These are phyloP conservation scores for Himalopsyche kuldschensis DNA, from an alignment of 2,888 invertebrate species.

Conservation along the genomic window DNA sequence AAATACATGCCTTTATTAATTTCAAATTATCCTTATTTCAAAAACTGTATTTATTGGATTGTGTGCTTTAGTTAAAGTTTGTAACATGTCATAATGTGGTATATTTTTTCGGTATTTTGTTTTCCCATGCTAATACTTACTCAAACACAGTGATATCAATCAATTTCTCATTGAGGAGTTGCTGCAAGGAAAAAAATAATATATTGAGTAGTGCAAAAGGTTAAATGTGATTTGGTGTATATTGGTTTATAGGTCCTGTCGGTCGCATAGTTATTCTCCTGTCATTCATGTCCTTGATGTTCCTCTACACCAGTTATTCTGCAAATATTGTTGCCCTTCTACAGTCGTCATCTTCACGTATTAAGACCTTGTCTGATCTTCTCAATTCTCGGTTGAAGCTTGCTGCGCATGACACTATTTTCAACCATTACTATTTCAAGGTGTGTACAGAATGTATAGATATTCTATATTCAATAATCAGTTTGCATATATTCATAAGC, in stretches of 20 bases:
- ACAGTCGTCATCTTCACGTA: constrained; percentile 71
- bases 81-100: no score
- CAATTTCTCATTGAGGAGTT: no score
- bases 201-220: no score
- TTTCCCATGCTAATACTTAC: no score
- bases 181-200: no score
- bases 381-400: constrained; percentile 66
- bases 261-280: constrained; percentile 66
- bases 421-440: constrained; percentile 68
- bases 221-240: constrained; percentile 41
- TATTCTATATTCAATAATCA: background rate
- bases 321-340: constrained; percentile 76
- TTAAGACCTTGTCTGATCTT: constrained; percentile 65
- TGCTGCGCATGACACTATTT: constrained; percentile 70
- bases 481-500: no score
- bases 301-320: constrained; percentile 73
- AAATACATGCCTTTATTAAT: no score
- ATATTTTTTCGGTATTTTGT: no score
- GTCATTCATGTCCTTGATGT: constrained; percentile 66
- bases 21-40: no score
- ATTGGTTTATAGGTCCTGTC: constrained; percentile 48
- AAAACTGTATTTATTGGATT: no score
- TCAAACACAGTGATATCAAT: no score
- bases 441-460: constrained; percentile 47
- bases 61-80: no score